phyloP scores from a whole-genome alignment of 2,888 invertebrate species.

The Heliconius ethilla region DNA sequence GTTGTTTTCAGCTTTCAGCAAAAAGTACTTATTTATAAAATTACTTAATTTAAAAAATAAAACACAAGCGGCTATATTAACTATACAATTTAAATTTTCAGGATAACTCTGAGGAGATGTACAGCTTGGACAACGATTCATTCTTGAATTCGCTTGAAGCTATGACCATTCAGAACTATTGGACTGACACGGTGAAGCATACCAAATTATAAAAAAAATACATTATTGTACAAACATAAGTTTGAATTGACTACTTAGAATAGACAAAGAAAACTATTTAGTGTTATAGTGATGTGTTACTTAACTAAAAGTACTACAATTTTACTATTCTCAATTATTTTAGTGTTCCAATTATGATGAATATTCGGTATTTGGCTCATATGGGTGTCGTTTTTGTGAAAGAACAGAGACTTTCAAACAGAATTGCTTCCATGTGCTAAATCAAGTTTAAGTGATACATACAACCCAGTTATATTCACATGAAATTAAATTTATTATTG shows the following conservation, averaged over 20 bases:
- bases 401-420: slow-evolving; percentile 17
- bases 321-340: neutral
- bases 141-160: slow-evolving; percentile 96
- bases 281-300: neutral
- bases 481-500: slow-evolving; percentile 15
- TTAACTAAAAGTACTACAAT: neutral
- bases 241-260: neutral
- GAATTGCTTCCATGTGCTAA: slow-evolving; percentile 29
- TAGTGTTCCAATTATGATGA: neutral
- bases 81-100: slow-evolving; percentile 67
- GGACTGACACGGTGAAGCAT: slow-evolving; percentile 95
- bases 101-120: slow-evolving; percentile 97
- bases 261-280: neutral
- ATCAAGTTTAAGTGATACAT: slow-evolving; percentile 8
- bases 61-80: neutral
- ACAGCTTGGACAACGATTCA: slow-evolving; percentile 96
- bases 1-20: too few relatives aligned
- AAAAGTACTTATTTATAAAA: too few relatives aligned
- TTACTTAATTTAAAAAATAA: neutral
- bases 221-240: neutral
- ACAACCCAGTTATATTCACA: slow-evolving; percentile 19
- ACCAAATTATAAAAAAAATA: slow-evolving; percentile 87
- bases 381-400: neutral
- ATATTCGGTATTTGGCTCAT: neutral
- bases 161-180: slow-evolving; percentile 96